Evolutionary conservation across 2,888 invertebrate species (phyloP).

Genomic region (Pristionchus japonicus): DNA sequence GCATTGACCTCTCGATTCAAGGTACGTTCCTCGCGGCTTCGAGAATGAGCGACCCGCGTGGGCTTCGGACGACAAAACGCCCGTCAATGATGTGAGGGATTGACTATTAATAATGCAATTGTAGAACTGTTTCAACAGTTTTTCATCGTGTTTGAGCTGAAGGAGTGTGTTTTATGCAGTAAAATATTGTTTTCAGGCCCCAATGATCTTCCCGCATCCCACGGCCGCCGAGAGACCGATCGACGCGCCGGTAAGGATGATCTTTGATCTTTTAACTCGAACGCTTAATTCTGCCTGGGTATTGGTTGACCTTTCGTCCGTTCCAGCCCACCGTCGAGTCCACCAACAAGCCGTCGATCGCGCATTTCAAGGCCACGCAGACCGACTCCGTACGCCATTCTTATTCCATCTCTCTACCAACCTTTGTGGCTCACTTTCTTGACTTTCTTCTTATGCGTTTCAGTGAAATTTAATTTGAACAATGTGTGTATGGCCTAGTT

Average conservation of each 20-base stretch:
- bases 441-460: too few species aligned
- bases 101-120: background rate
- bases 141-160: too few species aligned
- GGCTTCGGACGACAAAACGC: background rate
- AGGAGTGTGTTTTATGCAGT: background rate
- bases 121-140: background rate
- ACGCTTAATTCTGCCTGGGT: too few species aligned
- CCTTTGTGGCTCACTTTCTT: background rate
- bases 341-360: slow-evolving; percentile 7
- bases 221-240: slow-evolving; percentile 14
- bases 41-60: slow-evolving; percentile 43
- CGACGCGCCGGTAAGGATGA: slow-evolving; percentile 5
- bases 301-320: background rate
- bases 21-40: slow-evolving; percentile 41
- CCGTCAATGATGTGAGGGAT: background rate
- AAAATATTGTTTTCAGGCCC: background rate
- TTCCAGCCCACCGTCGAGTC: slow-evolving; percentile 19
- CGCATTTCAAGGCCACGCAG: slow-evolving; percentile 16
- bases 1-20: too few species aligned
- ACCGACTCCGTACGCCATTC: background rate
- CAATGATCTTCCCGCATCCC: slow-evolving; percentile 42
- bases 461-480: too few species aligned
- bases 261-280: background rate
- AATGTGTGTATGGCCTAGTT: too few species aligned
- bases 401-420: background rate